These are phyloP conservation scores for Cynopterus brachyotis DNA, from an alignment of 2,113 vertebrate genomes.

Conservation along the genomic window DNA sequence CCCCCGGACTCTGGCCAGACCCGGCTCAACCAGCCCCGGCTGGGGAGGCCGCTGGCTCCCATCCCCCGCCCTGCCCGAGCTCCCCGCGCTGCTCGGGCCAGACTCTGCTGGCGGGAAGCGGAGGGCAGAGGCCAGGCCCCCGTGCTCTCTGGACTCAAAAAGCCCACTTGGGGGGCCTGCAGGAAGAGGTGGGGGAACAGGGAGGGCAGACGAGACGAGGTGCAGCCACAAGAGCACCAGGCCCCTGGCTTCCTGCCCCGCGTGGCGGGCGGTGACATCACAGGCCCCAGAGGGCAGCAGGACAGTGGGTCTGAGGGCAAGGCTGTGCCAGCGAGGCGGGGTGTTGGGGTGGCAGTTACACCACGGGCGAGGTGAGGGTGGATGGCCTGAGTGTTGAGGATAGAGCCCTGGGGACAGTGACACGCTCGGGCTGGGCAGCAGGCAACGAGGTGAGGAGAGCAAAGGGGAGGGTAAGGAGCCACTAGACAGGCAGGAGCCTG, in stretches of 20 bases:
- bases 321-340: background rate
- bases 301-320: background rate
- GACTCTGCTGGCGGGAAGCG: background rate
- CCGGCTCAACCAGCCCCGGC: background rate
- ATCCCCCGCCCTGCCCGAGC: background rate
- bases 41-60: background rate
- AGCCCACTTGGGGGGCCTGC: background rate
- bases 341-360: background rate
- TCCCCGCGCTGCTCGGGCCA: background rate
- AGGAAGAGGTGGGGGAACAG: background rate
- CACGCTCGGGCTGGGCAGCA: background rate
- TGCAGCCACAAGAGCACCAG: background rate
- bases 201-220: background rate
- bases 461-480: background rate
- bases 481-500: background rate
- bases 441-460: background rate
- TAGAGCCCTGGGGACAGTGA: background rate
- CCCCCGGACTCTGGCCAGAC: background rate
- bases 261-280: fast-evolving
- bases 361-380: background rate
- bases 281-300: background rate
- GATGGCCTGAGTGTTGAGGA: fast-evolving
- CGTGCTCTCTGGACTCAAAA: background rate
- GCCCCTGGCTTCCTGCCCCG: background rate
- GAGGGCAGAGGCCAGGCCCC: background rate